A percentile compares a stretch with the other conserved stretches of the same genome.
Evolutionary conservation across 2,797 vertebrate species (phyloP).

Genomic region (Oryzias sinensis): DNA sequence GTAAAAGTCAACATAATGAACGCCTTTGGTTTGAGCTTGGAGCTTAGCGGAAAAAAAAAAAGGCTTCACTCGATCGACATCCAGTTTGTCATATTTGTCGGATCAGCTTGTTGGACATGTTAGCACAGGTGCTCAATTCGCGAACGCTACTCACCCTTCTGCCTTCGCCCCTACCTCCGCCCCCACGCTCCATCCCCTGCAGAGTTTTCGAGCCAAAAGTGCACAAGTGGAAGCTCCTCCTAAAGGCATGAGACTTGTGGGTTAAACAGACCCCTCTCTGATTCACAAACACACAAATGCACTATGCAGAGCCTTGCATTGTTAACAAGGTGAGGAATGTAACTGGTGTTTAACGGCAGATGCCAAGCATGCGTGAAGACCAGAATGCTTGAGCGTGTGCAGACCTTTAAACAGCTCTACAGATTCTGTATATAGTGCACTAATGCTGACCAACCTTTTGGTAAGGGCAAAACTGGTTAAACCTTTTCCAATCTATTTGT

Average conservation of each 20-base stretch:
- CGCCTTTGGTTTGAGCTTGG: conserved; percentile 3
- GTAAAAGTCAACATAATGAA: conserved; percentile 10
- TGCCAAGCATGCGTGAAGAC: conserved; percentile 48
- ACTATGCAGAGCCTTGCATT: conserved; percentile 43
- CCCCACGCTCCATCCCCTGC: conserved; percentile 6
- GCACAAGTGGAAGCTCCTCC: conserved; percentile 40
- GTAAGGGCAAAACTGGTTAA: conserved; percentile 3
- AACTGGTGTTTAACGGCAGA: conserved; percentile 43
- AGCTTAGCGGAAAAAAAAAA: background rate
- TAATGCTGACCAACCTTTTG: background rate
- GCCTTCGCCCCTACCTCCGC: background rate
- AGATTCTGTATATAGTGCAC: conserved; percentile 20
- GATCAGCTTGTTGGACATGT: conserved; percentile 62
- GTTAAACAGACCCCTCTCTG: conserved; percentile 44
- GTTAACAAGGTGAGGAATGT: conserved; percentile 70
- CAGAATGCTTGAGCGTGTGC: conserved; percentile 32
- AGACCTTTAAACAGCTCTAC: conserved; percentile 9
- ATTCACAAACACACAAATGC: conserved; percentile 24
- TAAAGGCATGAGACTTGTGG: conserved; percentile 39
- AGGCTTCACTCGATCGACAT: conserved; percentile 33
- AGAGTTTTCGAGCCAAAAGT: conserved; percentile 28
- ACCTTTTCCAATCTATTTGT: conserved; percentile 22
- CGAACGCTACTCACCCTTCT: conserved; percentile 36
- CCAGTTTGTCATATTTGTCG: conserved; percentile 43
- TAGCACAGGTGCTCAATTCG: conserved; percentile 67